Evolutionary conservation across 2,888 invertebrate genomes (phyloP), one percentile per base, ranked within the genome.

Genomic region (Eustalomyia histrio): DNA sequence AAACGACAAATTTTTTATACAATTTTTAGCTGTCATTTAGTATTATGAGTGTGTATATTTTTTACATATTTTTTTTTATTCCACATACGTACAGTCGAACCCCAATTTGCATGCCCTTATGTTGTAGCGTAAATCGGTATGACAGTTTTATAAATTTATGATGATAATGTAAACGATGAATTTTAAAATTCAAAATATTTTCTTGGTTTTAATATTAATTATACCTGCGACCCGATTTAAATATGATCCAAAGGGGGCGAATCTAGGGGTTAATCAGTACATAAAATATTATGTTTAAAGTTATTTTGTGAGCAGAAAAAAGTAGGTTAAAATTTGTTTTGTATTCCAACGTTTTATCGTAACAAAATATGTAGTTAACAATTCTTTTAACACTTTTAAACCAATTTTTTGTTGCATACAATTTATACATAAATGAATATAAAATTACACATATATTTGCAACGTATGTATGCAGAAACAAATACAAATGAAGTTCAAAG

Each of bases 321-420:
- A 50, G 53, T 78, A 60, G 78, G 78, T 78, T 78, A 78, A 72
- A 71, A 29, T 9, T 63, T 63, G 14, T 52, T 21, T 60, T 60
- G 57, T 60, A 69, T 60, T 71, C 33, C 24, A 55, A 75, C 39
- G 50, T 80, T 80, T 80, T 75, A 76, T 67, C 55, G 57, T 52
- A 47, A 71, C 79, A 75, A 75, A 75, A 60, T 65, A 33, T 65
- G 33, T 53, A 71, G 69, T 75, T 71, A 75, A 76, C 75, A 76
- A 76, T 80, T 71, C 76, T 68, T 80, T 80, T 76, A 80, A 72
- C 76, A 80, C 80, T 67, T 75, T 69, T 14, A 75, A 69, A 65
- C 61, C 60, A 65, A 39, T n/a, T 67, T 24, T 17, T 43, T 50
- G 52, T 35, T 39, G 50, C 39, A 57, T 33, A 65, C 58, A 52